These are phyloP conservation scores for Melanostoma mellinum DNA, from an alignment of 2,888 invertebrate genomes.

Conservation along the genomic window DNA sequence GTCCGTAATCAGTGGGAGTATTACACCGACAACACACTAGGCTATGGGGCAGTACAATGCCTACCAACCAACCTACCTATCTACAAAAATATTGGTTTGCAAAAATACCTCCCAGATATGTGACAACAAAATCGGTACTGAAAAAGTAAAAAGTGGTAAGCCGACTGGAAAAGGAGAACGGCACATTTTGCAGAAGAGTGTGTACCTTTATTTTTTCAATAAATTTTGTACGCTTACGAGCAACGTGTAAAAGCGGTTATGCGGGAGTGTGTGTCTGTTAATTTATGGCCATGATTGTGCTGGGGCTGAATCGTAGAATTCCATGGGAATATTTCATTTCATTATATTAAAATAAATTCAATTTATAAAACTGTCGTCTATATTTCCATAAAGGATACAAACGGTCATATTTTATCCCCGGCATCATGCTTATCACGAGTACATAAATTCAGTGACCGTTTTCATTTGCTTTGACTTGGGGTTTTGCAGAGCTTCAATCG, in stretches of 20 bases:
- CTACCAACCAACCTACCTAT: no score
- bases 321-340: slow-evolving; percentile 47
- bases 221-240: slow-evolving; percentile 9
- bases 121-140: slow-evolving; percentile 34
- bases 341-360: slow-evolving; percentile 66
- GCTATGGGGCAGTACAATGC: no score
- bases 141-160: slow-evolving; percentile 25
- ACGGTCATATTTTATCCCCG: slow-evolving; percentile 13
- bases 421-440: slow-evolving; percentile 30
- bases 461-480: no score
- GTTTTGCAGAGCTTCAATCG: no score
- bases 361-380: slow-evolving; percentile 48
- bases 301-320: slow-evolving; percentile 1
- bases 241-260: slow-evolving; percentile 60
- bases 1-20: slow-evolving; percentile 56
- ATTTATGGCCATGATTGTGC: slow-evolving; percentile 39
- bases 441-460: no score
- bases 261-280: slow-evolving; percentile 22
- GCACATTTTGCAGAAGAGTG: no score
- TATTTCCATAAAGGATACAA: slow-evolving; percentile 56
- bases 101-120: slow-evolving; percentile 34
- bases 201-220: no score
- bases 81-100: neutral
- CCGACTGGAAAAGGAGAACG: slow-evolving; percentile 11
- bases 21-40: neutral